A percentile compares a stretch with the other conserved stretches of the same genome.
These are phyloP conservation scores for Papilio polyxenes DNA, from an alignment of 1,140 invertebrate species.

Conservation along the genomic window DNA sequence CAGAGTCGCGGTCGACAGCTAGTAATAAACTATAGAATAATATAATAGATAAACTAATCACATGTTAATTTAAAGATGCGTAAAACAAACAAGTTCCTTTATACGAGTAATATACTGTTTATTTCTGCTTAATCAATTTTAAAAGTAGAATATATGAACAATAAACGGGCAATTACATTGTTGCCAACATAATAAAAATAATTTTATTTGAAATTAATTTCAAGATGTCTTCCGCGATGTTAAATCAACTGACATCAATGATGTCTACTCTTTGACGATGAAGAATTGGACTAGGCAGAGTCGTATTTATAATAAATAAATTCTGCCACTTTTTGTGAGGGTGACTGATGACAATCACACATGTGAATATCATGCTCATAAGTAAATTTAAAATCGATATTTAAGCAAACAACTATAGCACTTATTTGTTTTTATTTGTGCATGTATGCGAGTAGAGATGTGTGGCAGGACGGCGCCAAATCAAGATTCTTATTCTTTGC, in stretches of 20 bases:
- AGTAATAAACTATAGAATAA: neutral
- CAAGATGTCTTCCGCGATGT: conserved; percentile 26
- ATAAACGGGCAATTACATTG: neutral
- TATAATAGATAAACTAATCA: neutral
- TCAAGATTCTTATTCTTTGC: too few species aligned
- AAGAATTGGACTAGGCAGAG: neutral
- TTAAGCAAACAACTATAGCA: too few species aligned
- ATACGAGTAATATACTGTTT: neutral
- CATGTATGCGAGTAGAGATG: too few species aligned
- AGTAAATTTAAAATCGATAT: too few species aligned
- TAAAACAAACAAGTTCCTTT: neutral
- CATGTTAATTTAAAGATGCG: neutral
- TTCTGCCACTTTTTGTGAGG: neutral
- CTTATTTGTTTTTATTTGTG: too few species aligned
- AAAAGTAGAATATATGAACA: neutral
- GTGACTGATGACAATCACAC: too few species aligned
- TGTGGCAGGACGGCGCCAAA: too few species aligned
- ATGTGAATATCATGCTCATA: too few species aligned
- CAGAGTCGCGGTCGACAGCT: neutral
- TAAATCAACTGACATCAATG: neutral
- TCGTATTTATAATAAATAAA: neutral
- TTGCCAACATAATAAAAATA: conserved; percentile 20
- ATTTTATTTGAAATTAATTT: conserved; percentile 33
- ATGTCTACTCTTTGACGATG: neutral
- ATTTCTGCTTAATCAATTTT: neutral